phyloP scores from a whole-genome alignment of 37 sponge, comb jelly and placozoan species.

The Mnemiopsis leidyi region DNA sequence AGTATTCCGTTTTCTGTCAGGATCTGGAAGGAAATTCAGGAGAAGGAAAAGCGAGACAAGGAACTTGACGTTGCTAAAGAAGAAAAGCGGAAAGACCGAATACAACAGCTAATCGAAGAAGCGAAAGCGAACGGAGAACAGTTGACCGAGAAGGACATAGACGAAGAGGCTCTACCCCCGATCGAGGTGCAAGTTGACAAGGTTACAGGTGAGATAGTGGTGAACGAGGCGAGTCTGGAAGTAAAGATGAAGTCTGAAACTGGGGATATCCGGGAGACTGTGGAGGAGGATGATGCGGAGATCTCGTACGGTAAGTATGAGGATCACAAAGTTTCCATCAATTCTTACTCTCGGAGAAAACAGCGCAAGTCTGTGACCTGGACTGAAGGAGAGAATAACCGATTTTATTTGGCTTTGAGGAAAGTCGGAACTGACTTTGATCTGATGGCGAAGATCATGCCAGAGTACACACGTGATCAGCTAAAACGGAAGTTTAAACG shows the following conservation, averaged over 20 bases:
- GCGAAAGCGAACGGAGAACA: not conserved
- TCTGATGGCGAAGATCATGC: conserved; percentile 28
- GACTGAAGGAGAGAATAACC: not conserved
- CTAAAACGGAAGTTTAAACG: conserved; percentile 48
- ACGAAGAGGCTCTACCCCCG: conserved; percentile 13
- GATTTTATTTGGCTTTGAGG: conserved; percentile 47
- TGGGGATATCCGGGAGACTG: conserved; percentile 25
- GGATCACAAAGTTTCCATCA: conserved; percentile 43
- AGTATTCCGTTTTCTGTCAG: too few species aligned
- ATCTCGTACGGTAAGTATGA: conserved; percentile 39
- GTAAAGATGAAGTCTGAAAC: conserved; percentile 58
- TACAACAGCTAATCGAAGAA: conserved; percentile 51
- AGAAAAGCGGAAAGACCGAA: not conserved
- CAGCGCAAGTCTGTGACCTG: not conserved
- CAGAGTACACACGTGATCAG: conserved; percentile 47
- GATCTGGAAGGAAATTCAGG: conserved; percentile 23
- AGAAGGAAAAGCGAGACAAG: not conserved
- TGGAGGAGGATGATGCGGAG: conserved; percentile 50
- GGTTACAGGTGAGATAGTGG: conserved; percentile 41
- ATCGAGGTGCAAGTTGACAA: conserved; percentile 30
- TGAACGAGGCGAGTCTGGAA: conserved; percentile 40
- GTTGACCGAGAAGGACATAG: not conserved
- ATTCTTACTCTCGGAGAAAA: conserved; percentile 48
- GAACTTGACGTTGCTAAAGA: not conserved
- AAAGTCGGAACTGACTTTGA: conserved; percentile 65